phyloP scores from a whole-genome alignment of 2,113 vertebrate genomes.

The Pelobates fuscus region DNA sequence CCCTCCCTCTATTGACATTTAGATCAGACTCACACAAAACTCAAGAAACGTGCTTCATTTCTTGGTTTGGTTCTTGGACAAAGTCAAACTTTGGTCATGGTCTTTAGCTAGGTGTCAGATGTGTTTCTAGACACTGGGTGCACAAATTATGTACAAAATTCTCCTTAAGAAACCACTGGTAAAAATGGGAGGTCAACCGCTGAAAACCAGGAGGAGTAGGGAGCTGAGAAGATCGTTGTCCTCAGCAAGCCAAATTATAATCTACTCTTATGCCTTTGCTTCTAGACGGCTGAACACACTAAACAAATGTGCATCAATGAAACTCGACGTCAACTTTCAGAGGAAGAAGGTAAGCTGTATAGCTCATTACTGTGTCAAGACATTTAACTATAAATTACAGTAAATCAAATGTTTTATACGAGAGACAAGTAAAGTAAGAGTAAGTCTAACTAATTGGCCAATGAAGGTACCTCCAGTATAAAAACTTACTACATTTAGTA shows the following conservation, averaged over 20 bases:
- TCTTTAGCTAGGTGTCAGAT: too few relatives aligned
- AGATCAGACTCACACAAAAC: not conserved
- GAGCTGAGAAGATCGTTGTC: slow-evolving; percentile 43
- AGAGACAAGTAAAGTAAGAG: too few relatives aligned
- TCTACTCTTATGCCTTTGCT: slow-evolving; percentile 65
- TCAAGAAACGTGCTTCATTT: not conserved
- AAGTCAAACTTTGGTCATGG: too few relatives aligned
- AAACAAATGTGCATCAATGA: slow-evolving; percentile 98
- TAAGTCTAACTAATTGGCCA: too few relatives aligned
- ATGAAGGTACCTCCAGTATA: too few relatives aligned
- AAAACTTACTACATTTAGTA: too few relatives aligned
- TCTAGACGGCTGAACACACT: slow-evolving; percentile 91
- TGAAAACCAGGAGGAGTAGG: slow-evolving; percentile 26
- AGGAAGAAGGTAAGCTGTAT: slow-evolving; percentile 87
- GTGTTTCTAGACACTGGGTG: too few relatives aligned
- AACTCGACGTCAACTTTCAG: slow-evolving; percentile 93
- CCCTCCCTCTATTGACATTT: not conserved
- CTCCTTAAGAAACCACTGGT: not conserved
- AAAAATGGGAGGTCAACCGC: slow-evolving; percentile 53
- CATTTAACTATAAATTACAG: too few relatives aligned
- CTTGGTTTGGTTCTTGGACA: not conserved
- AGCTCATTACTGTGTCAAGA: too few relatives aligned
- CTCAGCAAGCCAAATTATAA: slow-evolving; percentile 55
- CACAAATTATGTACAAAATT: too few relatives aligned
- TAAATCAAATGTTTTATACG: too few relatives aligned